phyloP scores from a whole-genome alignment of 2,888 invertebrate species.

The Drepana falcataria region DNA sequence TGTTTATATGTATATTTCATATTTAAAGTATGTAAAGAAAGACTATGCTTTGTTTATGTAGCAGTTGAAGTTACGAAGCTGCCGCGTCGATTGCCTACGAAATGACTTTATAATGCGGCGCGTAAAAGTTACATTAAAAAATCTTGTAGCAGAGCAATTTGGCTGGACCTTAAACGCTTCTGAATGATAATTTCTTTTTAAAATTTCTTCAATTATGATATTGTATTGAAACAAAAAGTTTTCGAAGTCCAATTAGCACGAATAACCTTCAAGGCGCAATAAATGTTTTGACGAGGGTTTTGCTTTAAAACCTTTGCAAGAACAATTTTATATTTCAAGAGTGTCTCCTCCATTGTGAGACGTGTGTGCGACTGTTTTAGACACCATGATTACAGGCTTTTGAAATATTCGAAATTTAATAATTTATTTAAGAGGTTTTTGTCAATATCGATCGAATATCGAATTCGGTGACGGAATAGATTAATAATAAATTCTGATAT shows the following conservation, averaged over 20 bases:
- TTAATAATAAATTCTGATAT: too few relatives aligned
- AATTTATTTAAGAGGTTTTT: slow-evolving; percentile 2
- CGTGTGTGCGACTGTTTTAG: slow-evolving; percentile 3
- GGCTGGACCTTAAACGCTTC: neutral
- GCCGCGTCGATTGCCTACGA: neutral
- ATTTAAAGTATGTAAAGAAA: too few relatives aligned
- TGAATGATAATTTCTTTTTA: slow-evolving; percentile 8
- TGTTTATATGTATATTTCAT: too few relatives aligned
- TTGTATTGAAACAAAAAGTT: slow-evolving; percentile 34
- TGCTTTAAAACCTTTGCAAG: slow-evolving; percentile 20
- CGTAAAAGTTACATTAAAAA: neutral
- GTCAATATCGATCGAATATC: neutral
- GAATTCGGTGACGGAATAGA: too few relatives aligned
- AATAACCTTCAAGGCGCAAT: slow-evolving; percentile 29
- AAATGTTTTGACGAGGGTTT: slow-evolving; percentile 36
- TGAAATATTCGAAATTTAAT: slow-evolving; percentile 5
- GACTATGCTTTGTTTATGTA: too few relatives aligned
- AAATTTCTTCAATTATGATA: slow-evolving; percentile 25
- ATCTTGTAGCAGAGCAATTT: neutral
- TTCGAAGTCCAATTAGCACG: slow-evolving; percentile 35
- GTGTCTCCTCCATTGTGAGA: slow-evolving; percentile 8
- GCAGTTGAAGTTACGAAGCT: too few relatives aligned
- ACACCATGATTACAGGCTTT: slow-evolving; percentile 3
- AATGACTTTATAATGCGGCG: neutral
- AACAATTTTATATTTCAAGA: slow-evolving; percentile 16